Base-by-base conservation (phyloP, 2,113 vertebrate species). In the Campylomormyrus tamandua region DNA sequence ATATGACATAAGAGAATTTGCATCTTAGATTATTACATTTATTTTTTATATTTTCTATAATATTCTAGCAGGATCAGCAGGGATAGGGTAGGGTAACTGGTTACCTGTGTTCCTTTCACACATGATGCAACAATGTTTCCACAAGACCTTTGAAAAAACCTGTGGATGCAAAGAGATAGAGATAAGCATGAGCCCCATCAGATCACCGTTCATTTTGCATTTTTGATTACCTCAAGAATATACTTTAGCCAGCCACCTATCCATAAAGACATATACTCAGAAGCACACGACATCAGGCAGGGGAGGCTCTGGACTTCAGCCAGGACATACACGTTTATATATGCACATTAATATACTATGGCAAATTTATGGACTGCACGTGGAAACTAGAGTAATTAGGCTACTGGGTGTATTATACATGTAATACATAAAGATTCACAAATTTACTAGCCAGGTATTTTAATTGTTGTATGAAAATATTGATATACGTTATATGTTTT, bases 51-150 rank as follows among this genome's bases (percentile, higher is more conserved):
- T 66, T 27, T 66, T 27, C 24, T 10, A 27, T 2, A 52, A 86
- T 53, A 87, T 77, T 39, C 31, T 80, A 80, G 42, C n/a, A 80
- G 35, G 74, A 35, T 42, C 74, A 42, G 17, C 35, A 80, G 4
- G 74, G 31, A 2, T 80, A 27, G 7, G 8, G 45, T 21, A 21
- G 19, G 19, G 83, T 62, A 66, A 17, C 87, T 4, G 19, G 53
- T 88, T 88, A 88, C 87, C 87, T 88, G 52, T 88, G 87, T 62
- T 88, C 87, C 39, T 66, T 39, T 66, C 39, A 88, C 35, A 19
- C 31, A 45, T 24, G 87, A 62, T 24, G 53, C 87, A 88, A 39
- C 87, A 88, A 46, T 66, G 35, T 42, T 10, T 66, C 87, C 87
- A 88, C 56, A 88, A 45, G 53, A 88, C 3, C 52, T 56, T 88